A percentile compares a stretch with the other conserved stretches of the same genome.
phyloP scores from a whole-genome alignment of 2,888 invertebrate genomes.

The Iselma pallidipennis region DNA sequence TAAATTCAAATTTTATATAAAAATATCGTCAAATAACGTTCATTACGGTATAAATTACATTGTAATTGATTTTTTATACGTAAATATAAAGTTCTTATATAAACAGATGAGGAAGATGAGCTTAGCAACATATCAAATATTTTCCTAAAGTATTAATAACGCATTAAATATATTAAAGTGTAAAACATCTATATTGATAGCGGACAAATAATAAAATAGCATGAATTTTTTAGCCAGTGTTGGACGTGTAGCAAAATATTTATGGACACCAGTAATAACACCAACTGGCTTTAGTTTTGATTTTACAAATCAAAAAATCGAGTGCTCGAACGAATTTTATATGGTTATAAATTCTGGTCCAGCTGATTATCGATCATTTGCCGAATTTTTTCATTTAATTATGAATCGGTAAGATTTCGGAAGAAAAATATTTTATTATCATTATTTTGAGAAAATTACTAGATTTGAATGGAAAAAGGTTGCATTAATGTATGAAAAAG shows the following conservation, averaged over 20 bases:
- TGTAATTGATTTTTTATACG: neutral
- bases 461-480: constrained; percentile 76
- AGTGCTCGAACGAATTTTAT: constrained; percentile 75
- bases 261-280: constrained; percentile 76
- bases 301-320: constrained; percentile 72
- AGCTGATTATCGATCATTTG: constrained; percentile 72
- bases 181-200: neutral
- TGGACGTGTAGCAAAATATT: constrained; percentile 77
- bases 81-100: neutral
- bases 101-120: neutral
- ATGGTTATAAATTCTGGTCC: constrained; percentile 76
- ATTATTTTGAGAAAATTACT: constrained; percentile 25
- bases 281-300: constrained; percentile 82
- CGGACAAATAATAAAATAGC: neutral
- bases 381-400: constrained; percentile 70
- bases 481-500: constrained; percentile 75
- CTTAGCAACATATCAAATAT: neutral
- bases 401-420: constrained; percentile 66
- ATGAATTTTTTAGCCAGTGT: constrained; percentile 69
- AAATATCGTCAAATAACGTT: neutral
- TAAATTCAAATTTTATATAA: too few species aligned
- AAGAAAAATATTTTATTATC: neutral
- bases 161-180: neutral
- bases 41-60: neutral
- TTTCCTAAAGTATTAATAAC: neutral